Percentiles rank a stretch among this genome's conserved stretches.
These are phyloP conservation scores for Drosophila pallidifrons DNA, from an alignment of 1,140 invertebrate species.

Conservation along the genomic window DNA sequence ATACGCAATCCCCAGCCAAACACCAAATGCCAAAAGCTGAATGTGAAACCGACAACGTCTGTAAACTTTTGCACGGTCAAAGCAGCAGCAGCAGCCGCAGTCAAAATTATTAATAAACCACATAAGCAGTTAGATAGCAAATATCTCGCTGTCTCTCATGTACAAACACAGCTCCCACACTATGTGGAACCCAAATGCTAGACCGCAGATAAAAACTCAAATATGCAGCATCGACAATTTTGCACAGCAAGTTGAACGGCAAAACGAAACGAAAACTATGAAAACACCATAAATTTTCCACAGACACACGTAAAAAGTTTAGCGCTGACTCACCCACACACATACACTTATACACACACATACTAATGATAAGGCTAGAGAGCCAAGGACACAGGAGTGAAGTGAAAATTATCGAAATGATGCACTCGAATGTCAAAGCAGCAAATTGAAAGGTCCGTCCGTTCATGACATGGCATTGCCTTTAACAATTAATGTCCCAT, in stretches of 20 bases:
- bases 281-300: constrained; percentile 53
- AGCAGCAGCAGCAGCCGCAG: constrained; percentile 29
- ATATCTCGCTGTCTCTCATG: constrained; percentile 9
- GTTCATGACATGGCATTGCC: background rate
- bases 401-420: constrained; percentile 49
- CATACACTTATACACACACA: constrained; percentile 1
- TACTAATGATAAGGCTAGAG: background rate
- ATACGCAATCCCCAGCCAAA: background rate
- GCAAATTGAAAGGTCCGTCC: constrained; percentile 34
- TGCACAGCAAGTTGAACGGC: constrained; percentile 25
- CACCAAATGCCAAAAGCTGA: constrained; percentile 13
- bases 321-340: constrained; percentile 40
- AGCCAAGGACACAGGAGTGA: background rate
- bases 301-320: constrained; percentile 41
- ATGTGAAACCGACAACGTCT: constrained; percentile 27
- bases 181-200: background rate
- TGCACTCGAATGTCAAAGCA: constrained; percentile 45
- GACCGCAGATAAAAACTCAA: constrained; percentile 42
- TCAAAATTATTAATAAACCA: constrained; percentile 47
- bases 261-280: constrained; percentile 44
- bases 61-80: constrained; percentile 39
- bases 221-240: constrained; percentile 53
- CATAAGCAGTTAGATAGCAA: constrained; percentile 26
- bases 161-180: background rate
- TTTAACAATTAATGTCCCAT: constrained; percentile 42